Percentiles rank a stretch among this genome's conserved stretches.
Conservation (phyloP, 2,113 vertebrate genomes). For the Rattus norvegicus region DNA sequence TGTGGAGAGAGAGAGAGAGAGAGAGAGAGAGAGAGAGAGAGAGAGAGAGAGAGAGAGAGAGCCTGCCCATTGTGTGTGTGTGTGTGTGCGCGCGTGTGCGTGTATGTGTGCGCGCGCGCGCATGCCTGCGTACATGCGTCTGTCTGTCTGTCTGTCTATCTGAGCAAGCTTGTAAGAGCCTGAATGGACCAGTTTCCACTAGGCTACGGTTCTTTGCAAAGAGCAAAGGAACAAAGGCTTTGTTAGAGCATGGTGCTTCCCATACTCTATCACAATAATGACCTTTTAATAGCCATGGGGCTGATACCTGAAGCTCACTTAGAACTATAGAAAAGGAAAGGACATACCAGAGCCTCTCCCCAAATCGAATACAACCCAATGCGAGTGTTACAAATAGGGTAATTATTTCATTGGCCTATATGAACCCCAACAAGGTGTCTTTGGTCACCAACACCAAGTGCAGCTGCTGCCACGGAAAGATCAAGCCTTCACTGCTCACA, state of each 20-base stretch:
- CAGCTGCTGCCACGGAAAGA: neutral
- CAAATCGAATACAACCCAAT: neutral
- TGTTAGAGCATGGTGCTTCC: neutral
- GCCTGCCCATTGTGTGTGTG: neutral
- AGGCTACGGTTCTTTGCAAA: constrained; percentile 14
- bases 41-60: neutral
- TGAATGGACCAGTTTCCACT: neutral
- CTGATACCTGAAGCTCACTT: neutral
- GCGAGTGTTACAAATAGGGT: neutral
- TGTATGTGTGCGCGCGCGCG: neutral
- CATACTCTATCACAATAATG: neutral
- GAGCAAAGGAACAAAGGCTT: neutral
- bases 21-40: neutral
- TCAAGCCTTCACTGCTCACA: neutral
- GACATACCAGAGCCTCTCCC: neutral
- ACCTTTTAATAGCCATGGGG: neutral
- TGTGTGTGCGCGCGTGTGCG: neutral
- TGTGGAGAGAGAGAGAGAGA: neutral
- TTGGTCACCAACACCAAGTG: neutral
- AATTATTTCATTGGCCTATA: neutral
- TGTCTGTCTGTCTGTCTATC: fast-evolving
- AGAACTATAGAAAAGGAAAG: neutral
- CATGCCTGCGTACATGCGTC: neutral
- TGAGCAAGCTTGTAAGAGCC: neutral
- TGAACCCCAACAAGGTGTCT: neutral